Evolutionary conservation across 2,113 vertebrate genomes (phyloP), one percentile per base, ranked within the genome.

Genomic region (Microtus richardsoni): DNA sequence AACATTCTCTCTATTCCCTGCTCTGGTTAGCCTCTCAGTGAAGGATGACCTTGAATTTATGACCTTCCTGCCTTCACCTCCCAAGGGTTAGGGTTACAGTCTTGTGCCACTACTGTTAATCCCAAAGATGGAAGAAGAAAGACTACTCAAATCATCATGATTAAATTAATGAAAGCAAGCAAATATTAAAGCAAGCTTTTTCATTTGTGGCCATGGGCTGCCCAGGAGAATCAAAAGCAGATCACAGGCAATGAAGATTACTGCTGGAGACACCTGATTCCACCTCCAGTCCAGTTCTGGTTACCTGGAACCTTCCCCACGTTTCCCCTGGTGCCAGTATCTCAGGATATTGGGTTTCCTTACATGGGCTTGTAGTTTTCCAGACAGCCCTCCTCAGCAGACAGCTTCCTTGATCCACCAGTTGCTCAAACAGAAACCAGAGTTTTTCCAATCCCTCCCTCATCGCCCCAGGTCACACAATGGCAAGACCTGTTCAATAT

Each of bases 261-360:
- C 30, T 22, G 11, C 64, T n/a, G 71, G 30, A 3, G 24, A n/a
- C 24, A 36, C 33, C 47, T 28, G 52, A 5, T 21, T 36, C 36
- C 19, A 17, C 62, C 47, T 52, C 8, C 36, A 85, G 12, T 19
- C 39, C 78, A 89, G 73, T 30, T 60, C 68, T 33, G 2, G 19
- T 58, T 12, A n/a, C 36, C 33, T 22, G 33, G n/a, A 44, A 10
- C 16, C 64, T 88, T 80, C 79, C 2, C 2, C 14, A 47, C 12
- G 44, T 89, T 80, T 74, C 70, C 28, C 82, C 11, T 36, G 66
- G 2, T 66, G 68, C 78, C 87, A 52, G 52, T 21, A n/a, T 41
- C 49, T 89, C 68, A 83, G 49, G 83, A 91, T 70, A 60, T 74
- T 94, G 83, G 11, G 60, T 90, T 93, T 95, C 70, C 70, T 86